Percentiles rank a stretch among this genome's conserved stretches.
Conservation (phyloP, 2,113 vertebrate genomes). For the Barnardius zonarius region DNA sequence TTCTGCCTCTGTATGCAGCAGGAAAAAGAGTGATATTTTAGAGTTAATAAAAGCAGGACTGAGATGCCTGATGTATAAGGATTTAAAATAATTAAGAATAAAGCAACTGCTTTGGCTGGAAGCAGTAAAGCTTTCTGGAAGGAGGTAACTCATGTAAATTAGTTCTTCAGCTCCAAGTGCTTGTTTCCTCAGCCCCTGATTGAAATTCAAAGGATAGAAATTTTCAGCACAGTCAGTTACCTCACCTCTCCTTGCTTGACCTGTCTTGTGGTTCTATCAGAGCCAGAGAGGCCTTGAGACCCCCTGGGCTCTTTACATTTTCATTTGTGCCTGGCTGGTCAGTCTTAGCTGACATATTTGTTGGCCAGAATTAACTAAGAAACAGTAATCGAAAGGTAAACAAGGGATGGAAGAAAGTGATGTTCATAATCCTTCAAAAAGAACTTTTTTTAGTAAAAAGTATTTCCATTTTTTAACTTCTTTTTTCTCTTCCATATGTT, state of each 20-base stretch:
- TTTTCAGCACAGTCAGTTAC: background rate
- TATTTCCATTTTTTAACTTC: background rate
- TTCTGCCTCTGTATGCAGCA: background rate
- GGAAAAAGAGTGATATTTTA: background rate
- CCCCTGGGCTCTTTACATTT: background rate
- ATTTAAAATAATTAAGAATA: background rate
- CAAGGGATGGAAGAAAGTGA: background rate
- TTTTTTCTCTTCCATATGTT: background rate
- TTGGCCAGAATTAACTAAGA: background rate
- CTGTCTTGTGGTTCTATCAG: constrained; percentile 15
- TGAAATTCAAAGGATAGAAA: constrained; percentile 29
- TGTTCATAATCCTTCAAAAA: background rate
- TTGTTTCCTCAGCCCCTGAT: background rate
- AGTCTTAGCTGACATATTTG: background rate
- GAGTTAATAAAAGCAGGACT: background rate
- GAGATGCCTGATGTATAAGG: background rate
- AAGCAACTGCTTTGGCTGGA: background rate
- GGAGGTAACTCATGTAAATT: background rate
- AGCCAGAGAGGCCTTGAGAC: background rate
- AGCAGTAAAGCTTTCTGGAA: background rate
- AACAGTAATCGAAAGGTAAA: background rate
- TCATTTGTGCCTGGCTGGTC: constrained; percentile 21
- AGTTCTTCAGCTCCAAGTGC: background rate
- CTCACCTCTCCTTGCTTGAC: constrained; percentile 40
- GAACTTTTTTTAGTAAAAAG: background rate